Conservation (phyloP, 1,140 invertebrate genomes). For the Macrostomum lignano region DNA sequence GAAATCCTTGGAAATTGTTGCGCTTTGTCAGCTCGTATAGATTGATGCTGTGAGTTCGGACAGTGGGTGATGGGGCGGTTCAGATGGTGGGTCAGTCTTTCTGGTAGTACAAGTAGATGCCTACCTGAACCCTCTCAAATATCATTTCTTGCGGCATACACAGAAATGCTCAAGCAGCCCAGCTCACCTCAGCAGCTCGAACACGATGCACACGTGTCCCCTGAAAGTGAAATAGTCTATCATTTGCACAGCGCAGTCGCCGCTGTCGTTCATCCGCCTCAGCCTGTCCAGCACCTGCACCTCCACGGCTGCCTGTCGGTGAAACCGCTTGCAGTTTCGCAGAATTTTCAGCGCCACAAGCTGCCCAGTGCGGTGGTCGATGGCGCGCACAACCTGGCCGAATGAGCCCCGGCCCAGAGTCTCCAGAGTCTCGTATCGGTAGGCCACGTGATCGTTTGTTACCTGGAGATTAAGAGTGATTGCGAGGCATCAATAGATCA, state of each 20-base stretch:
- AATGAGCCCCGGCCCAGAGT: slow-evolving; percentile 83
- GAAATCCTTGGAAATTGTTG: slow-evolving; percentile 28
- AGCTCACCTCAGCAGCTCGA: slow-evolving; percentile 56
- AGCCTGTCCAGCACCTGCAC: slow-evolving; percentile 24
- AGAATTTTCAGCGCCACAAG: slow-evolving; percentile 31
- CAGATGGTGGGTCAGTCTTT: no score
- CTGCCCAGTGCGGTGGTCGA: slow-evolving; percentile 30
- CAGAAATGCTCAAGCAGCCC: no score
- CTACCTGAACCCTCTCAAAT: no score
- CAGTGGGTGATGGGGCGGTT: no score
- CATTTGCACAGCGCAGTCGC: slow-evolving; percentile 61
- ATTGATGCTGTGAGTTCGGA: no score
- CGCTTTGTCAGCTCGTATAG: slow-evolving; percentile 28
- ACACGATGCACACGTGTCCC: slow-evolving; percentile 96
- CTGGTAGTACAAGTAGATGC: no score
- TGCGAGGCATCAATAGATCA: no score
- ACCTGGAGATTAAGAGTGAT: no score
- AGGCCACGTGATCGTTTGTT: slow-evolving; percentile 52
- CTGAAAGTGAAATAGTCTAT: slow-evolving; percentile 89
- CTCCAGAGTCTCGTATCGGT: slow-evolving; percentile 74
- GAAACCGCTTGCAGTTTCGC: slow-evolving; percentile 30
- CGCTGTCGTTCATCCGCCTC: slow-evolving; percentile 17
- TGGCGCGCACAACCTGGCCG: slow-evolving; percentile 42
- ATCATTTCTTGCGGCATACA: no score
- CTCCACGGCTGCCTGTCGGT: slow-evolving; percentile 24